These are phyloP conservation scores for Oenanthe melanoleuca DNA, from an alignment of 2,113 vertebrate species.

Conservation along the genomic window DNA sequence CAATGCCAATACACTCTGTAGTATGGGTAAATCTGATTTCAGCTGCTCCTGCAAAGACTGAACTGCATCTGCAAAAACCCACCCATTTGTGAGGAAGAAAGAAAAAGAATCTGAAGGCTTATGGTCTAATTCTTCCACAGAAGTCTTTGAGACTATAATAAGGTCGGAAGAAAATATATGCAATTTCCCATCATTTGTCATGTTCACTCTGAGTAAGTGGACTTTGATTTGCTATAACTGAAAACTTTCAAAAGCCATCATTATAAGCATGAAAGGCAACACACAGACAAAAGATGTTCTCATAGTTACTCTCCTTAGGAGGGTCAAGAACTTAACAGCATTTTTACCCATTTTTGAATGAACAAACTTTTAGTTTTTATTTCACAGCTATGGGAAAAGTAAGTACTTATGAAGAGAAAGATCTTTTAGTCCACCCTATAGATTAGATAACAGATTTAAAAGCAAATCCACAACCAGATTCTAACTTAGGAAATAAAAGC, in stretches of 20 bases:
- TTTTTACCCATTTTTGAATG: not conserved
- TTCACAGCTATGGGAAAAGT: constrained; percentile 15
- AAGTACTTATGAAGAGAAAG: not conserved
- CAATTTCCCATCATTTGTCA: constrained; percentile 70
- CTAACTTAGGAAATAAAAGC: constrained; percentile 30
- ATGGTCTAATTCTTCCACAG: constrained; percentile 48
- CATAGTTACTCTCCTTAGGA: not conserved
- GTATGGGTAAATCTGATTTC: constrained; percentile 56
- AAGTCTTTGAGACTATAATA: constrained; percentile 49
- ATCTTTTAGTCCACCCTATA: not conserved
- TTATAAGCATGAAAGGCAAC: constrained; percentile 7
- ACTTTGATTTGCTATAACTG: not conserved
- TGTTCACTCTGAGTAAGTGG: constrained; percentile 47
- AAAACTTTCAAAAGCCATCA: constrained; percentile 9
- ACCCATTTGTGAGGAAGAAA: not conserved
- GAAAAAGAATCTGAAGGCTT: not conserved
- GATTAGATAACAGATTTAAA: constrained; percentile 21
- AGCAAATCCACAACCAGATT: not conserved
- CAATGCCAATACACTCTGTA: constrained; percentile 34
- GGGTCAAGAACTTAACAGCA: constrained; percentile 16
- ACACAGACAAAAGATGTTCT: constrained; percentile 29
- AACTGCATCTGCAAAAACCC: constrained; percentile 54
- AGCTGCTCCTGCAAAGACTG: constrained; percentile 45
- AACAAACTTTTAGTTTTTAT: not conserved
- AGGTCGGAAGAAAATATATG: constrained; percentile 62